phyloP scores from a whole-genome alignment of 1,140 invertebrate species.

The Heliconius hewitsoni region DNA sequence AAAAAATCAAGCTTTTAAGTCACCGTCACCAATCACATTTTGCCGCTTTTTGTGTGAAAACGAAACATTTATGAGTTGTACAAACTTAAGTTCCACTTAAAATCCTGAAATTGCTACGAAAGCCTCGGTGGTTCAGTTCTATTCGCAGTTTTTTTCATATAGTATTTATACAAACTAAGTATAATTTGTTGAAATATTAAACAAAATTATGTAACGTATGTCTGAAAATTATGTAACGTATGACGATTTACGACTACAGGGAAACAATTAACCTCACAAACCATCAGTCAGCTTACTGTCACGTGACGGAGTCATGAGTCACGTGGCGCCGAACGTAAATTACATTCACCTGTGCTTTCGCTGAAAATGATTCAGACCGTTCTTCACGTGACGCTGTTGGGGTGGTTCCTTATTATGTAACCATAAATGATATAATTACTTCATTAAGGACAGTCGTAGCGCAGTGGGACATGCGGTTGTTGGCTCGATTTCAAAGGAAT shows the following conservation, averaged over 20 bases:
- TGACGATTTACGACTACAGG: neutral
- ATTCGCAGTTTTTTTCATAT: too few species aligned
- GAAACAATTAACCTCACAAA: neutral
- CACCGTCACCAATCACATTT: too few species aligned
- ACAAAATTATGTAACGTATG: neutral
- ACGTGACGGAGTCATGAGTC: neutral
- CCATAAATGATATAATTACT: neutral
- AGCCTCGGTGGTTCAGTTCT: too few species aligned
- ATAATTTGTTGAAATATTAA: neutral
- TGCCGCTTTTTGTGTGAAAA: too few species aligned
- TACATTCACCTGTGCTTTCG: conserved; percentile 5
- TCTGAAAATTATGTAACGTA: neutral
- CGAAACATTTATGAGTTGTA: too few species aligned
- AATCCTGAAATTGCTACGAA: too few species aligned
- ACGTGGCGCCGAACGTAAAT: neutral
- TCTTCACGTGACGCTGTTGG: neutral
- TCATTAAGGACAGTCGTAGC: too few species aligned
- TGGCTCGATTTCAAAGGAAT: too few species aligned
- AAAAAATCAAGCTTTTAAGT: too few species aligned
- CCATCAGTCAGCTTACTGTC: neutral
- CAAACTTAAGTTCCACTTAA: too few species aligned
- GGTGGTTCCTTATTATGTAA: neutral
- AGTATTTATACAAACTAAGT: too few species aligned
- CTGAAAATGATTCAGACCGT: neutral
- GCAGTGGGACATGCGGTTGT: too few species aligned